Base-by-base conservation (phyloP, 1,140 invertebrate species). In the Saxidomus purpurata region DNA sequence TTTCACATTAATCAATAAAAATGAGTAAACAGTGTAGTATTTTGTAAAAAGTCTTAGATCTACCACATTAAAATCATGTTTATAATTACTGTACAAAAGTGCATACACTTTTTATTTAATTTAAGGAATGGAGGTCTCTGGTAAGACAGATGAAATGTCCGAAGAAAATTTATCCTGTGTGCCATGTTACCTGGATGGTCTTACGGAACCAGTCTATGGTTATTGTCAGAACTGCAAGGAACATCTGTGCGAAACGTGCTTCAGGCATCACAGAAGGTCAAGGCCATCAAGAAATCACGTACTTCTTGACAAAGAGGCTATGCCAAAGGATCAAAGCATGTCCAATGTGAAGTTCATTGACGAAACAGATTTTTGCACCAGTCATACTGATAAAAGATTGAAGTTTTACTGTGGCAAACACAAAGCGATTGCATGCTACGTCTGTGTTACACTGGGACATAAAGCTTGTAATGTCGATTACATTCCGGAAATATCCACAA, bases 331-430 rank as follows among this genome's bases (percentile, higher is more conserved):
- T 8, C 69, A 38, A 40, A 34, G 13, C 1, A 38, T 40, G 6
- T n/a, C 1, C 1, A 36, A 13, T 40, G n/a, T 47, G 11, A 43
- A 17, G 22, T 2, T 19, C 13, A n/a, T 13, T 49, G 40, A 49
- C 22, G 49, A 49, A 76, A 76, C 36, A 13, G 40, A 28, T 9
- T 47, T 43, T 25, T 76, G 71, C 49, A 25, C 25, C 17, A 40
- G 28, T 8, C 71, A 76, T 49, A n/a, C 17, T 6, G 40, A 40
- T 25, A 43, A 76, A 76, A 47, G 19, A 25, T 11, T 49, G 38
- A 38, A 76, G 25, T 43, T 76, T 28, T 76, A 49, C 25, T 76
- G 71, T 49, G n/a, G 38, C 25, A 47, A 76, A 28, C 71, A 76
- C 25, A 28, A n/a, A 8, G 9, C 22, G 9, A 43, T 49, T 43